Evolutionary conservation across 1,140 invertebrate genomes (phyloP).

Genomic region (Carposina sasakii): DNA sequence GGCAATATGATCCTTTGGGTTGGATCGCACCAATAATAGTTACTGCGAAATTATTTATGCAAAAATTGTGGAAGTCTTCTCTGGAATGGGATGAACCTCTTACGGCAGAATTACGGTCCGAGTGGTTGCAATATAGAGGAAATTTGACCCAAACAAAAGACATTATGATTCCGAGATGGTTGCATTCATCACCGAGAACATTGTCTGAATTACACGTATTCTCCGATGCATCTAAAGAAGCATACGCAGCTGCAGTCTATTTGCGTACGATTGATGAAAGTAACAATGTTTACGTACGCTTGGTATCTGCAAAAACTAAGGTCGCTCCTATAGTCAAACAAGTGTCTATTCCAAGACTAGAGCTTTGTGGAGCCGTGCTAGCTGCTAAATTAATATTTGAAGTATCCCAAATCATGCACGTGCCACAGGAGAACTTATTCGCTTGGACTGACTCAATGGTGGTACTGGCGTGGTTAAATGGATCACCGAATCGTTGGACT

Average conservation of each 20-base stretch:
- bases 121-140: conserved; percentile 11
- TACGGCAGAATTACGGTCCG: conserved; percentile 7
- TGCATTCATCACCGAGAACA: neutral
- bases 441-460: conserved; percentile 60
- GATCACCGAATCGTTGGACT: conserved; percentile 31
- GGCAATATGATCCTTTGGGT: conserved; percentile 35
- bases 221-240: conserved; percentile 14
- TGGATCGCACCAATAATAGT: conserved; percentile 37
- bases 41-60: conserved; percentile 38
- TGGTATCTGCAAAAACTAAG: conserved; percentile 40
- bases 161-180: conserved; percentile 10
- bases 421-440: conserved; percentile 30
- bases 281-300: conserved; percentile 10
- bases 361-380: conserved; percentile 43
- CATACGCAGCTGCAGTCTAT: conserved; percentile 24
- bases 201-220: conserved; percentile 12
- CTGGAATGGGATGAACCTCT: conserved; percentile 34
- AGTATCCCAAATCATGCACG: conserved; percentile 27
- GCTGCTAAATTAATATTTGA: conserved; percentile 24
- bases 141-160: conserved; percentile 6
- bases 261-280: conserved; percentile 15
- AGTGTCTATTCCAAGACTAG: conserved; percentile 38
- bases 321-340: conserved; percentile 39
- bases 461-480: conserved; percentile 47
- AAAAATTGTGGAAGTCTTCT: conserved; percentile 30